phyloP scores from a whole-genome alignment of 2,888 invertebrate species.

The Agonum fuliginosum region DNA sequence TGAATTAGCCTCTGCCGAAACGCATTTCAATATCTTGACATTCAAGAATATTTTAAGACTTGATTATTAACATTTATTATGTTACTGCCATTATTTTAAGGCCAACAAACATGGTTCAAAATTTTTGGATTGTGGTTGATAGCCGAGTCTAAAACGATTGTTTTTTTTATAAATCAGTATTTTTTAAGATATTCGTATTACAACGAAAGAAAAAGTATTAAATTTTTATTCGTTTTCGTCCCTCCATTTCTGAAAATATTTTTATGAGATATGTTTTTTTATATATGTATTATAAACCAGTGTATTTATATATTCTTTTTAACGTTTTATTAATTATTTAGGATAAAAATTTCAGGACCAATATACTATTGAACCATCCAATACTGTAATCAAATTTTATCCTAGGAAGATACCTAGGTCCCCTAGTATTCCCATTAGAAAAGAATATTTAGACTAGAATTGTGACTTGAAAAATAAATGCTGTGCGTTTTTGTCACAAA shows the following conservation, averaged over 20 bases:
- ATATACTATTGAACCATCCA: conserved; percentile 41
- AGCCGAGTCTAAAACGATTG: not conserved
- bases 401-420: conserved; percentile 7
- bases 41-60: conserved; percentile 38
- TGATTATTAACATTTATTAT: conserved; percentile 20
- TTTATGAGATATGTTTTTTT: conserved; percentile 19
- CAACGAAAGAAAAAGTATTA: conserved; percentile 44
- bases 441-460: conserved; percentile 11
- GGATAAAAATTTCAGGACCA: conserved; percentile 33
- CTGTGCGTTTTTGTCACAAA: conserved; percentile 30
- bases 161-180: conserved; percentile 22
- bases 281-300: conserved; percentile 38
- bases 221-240: conserved; percentile 26
- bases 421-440: conserved; percentile 13
- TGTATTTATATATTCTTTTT: conserved; percentile 21
- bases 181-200: conserved; percentile 32
- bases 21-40: conserved; percentile 32
- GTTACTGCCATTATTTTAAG: conserved; percentile 31
- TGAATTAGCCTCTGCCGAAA: conserved; percentile 20
- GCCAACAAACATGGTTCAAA: not conserved
- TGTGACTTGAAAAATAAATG: conserved; percentile 32
- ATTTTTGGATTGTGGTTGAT: not conserved
- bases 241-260: conserved; percentile 7
- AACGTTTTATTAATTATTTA: conserved; percentile 16
- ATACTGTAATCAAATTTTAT: conserved; percentile 21